phyloP scores from a whole-genome alignment of 2,888 invertebrate species.

The Anorthoa munda region DNA sequence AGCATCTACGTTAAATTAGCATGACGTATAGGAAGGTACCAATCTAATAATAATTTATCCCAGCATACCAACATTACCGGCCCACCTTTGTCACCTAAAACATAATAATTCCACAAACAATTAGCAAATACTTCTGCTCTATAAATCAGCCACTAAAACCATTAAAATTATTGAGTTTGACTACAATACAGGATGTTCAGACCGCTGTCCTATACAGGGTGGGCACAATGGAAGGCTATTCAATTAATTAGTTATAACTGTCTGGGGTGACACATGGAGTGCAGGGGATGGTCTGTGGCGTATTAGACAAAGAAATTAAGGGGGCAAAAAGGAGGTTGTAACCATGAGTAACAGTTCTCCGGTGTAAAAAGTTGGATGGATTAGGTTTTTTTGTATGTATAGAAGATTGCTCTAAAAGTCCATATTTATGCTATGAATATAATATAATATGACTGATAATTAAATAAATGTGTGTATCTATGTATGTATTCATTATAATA shows the following conservation, averaged over 20 bases:
- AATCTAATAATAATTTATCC: not conserved
- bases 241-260: slow-evolving; percentile 53
- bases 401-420: too few species aligned
- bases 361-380: not conserved
- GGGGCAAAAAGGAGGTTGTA: not conserved
- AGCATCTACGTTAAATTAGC: not conserved
- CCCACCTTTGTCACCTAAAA: slow-evolving; percentile 4
- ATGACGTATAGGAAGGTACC: not conserved
- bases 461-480: too few species aligned
- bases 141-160: slow-evolving; percentile 55
- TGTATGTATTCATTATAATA: too few species aligned
- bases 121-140: slow-evolving; percentile 49
- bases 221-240: slow-evolving; percentile 55
- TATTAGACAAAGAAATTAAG: not conserved
- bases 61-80: not conserved
- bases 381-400: too few species aligned
- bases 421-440: too few species aligned
- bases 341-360: not conserved
- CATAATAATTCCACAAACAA: slow-evolving; percentile 45
- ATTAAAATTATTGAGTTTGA: slow-evolving; percentile 60
- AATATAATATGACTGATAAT: too few species aligned
- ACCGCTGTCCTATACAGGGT: slow-evolving; percentile 42
- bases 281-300: not conserved
- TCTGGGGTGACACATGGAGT: slow-evolving; percentile 31
- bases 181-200: slow-evolving; percentile 53